Evolutionary conservation across 2,113 vertebrate species (phyloP).

Genomic region (Rattus norvegicus): GRCr8 NC_086027.1:41882501-41883000

Average conservation of each 20-base stretch:
- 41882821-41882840: neutral
- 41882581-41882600: neutral
- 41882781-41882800: neutral
- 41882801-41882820: no score
- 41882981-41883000: no score
- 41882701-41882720: neutral
- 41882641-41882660: neutral
- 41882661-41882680: neutral
- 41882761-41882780: neutral
- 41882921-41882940: no score
- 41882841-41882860: no score
- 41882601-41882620: neutral
- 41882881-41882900: no score
- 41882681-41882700: neutral
- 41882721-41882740: neutral
- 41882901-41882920: no score
- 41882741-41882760: neutral
- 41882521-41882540: neutral
- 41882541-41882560: neutral
- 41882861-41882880: neutral
- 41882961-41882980: neutral
- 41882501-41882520: neutral
- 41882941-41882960: no score
- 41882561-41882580: neutral
- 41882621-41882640: neutral